phyloP scores from a whole-genome alignment of 2,113 vertebrate genomes.

The Chaetodon trifascialis region DNA sequence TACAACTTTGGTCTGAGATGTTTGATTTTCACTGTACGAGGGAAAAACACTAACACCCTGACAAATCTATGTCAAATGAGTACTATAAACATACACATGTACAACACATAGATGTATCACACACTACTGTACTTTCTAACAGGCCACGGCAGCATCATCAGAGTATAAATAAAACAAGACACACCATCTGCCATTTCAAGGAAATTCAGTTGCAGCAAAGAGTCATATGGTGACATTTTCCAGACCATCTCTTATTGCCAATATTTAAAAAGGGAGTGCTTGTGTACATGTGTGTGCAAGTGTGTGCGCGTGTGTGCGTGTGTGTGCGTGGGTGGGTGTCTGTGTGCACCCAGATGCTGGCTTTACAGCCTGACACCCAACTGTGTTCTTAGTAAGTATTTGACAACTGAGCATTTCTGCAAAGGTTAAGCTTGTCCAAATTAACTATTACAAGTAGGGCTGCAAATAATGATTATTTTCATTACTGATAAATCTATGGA shows the following conservation, averaged over 20 bases:
- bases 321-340: conserved; percentile 12
- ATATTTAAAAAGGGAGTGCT: conserved; percentile 22
- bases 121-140: not conserved
- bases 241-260: conserved; percentile 22
- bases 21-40: not conserved
- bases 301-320: not conserved
- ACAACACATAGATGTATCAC: not conserved
- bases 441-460: not conserved
- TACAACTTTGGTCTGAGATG: not conserved
- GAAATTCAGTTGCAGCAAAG: conserved; percentile 17
- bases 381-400: conserved; percentile 27
- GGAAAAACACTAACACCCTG: not conserved
- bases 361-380: conserved; percentile 60
- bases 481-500: not conserved
- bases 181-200: conserved; percentile 13
- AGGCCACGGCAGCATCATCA: not conserved
- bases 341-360: conserved; percentile 14
- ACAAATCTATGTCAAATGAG: not conserved
- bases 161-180: not conserved
- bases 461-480: not conserved
- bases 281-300: not conserved
- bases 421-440: conserved; percentile 26
- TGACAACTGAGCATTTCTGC: conserved; percentile 17
- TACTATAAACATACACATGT: not conserved
- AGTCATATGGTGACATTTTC: conserved; percentile 29